These are phyloP conservation scores for Rallus limicola DNA, from an alignment of 2,113 vertebrate species.

Conservation along the genomic window DNA sequence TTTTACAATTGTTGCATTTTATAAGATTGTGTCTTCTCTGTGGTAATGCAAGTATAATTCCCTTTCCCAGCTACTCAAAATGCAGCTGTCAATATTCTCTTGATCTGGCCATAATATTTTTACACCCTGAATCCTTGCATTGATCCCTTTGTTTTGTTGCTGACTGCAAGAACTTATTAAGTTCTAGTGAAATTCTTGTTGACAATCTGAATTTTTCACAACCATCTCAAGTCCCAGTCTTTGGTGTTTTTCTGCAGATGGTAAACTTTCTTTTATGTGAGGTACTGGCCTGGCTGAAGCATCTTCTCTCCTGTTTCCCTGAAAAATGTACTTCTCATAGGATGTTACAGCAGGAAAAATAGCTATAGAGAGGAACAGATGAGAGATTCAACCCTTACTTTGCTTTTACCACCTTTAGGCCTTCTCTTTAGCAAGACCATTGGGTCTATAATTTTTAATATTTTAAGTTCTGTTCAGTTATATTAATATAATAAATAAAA, in stretches of 20 bases:
- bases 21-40: neutral
- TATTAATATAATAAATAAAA: neutral
- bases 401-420: neutral
- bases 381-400: neutral
- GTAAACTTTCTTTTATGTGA: neutral
- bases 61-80: neutral
- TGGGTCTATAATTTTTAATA: neutral
- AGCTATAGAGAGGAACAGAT: neutral
- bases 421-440: neutral
- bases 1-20: neutral
- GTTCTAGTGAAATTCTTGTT: neutral
- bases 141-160: neutral
- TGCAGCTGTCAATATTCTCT: neutral
- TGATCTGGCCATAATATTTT: neutral
- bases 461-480: neutral
- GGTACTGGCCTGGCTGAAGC: neutral
- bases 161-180: neutral
- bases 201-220: neutral
- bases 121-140: neutral
- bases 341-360: neutral
- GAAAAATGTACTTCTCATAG: neutral
- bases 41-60: neutral
- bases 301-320: neutral
- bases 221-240: neutral
- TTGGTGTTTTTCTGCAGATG: neutral